phyloP scores from a whole-genome alignment of 2,888 invertebrate species.

The Parapristionchus giblindavisi region DNA sequence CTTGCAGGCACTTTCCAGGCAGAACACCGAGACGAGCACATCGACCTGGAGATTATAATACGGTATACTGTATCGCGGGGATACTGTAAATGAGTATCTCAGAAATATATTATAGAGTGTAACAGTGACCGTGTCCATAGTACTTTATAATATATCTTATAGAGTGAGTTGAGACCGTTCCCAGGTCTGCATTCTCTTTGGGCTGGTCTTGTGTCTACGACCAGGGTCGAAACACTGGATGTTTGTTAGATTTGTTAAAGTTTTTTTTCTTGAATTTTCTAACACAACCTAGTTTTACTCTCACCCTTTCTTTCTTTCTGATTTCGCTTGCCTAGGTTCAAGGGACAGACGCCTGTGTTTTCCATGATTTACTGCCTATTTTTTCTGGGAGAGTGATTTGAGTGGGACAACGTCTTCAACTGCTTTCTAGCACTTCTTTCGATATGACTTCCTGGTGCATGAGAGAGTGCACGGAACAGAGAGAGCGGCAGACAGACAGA shows the following conservation, averaged over 20 bases:
- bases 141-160: too few species aligned
- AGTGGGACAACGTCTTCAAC: background rate
- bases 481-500: background rate
- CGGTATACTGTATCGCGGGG: background rate
- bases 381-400: too few species aligned
- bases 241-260: too few species aligned
- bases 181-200: too few species aligned
- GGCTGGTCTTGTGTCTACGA: too few species aligned
- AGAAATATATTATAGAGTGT: background rate
- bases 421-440: background rate
- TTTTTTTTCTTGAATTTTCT: too few species aligned
- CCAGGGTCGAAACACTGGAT: too few species aligned
- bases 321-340: background rate
- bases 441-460: background rate
- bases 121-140: background rate
- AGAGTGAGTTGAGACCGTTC: too few species aligned
- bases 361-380: too few species aligned
- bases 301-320: background rate
- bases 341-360: too few species aligned
- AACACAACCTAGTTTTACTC: background rate
- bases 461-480: background rate
- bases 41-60: constrained; percentile 48
- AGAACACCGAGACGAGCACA: constrained; percentile 61
- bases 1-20: constrained; percentile 63
- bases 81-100: background rate